A percentile compares a stretch with the other conserved stretches of the same genome.
These are phyloP conservation scores for Todiramphus chloris DNA, from an alignment of 2,113 vertebrate genomes.

Conservation along the genomic window DNA sequence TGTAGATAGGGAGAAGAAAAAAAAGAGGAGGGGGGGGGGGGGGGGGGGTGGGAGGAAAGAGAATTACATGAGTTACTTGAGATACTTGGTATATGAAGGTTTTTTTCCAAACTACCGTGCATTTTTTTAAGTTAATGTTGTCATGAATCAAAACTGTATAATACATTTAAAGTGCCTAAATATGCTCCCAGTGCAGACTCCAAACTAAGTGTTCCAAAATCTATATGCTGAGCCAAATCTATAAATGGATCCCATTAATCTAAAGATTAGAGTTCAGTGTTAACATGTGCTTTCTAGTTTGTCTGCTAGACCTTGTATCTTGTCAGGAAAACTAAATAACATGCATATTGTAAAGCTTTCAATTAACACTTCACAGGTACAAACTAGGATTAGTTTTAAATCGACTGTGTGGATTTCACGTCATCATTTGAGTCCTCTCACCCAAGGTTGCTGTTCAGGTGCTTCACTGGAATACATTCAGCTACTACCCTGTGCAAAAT, in stretches of 20 bases:
- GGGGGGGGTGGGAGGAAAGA: neutral
- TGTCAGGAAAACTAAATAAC: neutral
- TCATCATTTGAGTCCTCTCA: neutral
- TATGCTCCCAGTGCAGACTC: neutral
- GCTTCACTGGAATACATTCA: slow-evolving; percentile 17
- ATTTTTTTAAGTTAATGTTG: neutral
- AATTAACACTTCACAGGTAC: neutral
- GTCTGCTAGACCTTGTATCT: neutral
- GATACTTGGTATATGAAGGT: neutral
- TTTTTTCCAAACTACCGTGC: neutral
- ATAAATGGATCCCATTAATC: neutral
- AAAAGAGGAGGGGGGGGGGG: no score
- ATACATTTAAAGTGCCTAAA: neutral
- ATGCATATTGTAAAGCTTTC: neutral
- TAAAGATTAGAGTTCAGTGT: neutral
- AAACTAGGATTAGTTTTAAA: neutral
- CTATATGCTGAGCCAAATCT: neutral
- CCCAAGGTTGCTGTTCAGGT: slow-evolving; percentile 26
- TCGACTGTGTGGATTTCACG: neutral
- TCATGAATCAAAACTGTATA: neutral
- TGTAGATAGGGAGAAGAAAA: no score
- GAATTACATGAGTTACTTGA: neutral
- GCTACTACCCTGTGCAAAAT: slow-evolving; percentile 21
- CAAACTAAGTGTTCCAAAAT: neutral
- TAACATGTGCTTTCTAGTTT: neutral